A percentile compares a stretch with the other conserved stretches of the same genome.
Conservation (phyloP, 2,888 invertebrate species). For the Opisthograptis luteolata region DNA sequence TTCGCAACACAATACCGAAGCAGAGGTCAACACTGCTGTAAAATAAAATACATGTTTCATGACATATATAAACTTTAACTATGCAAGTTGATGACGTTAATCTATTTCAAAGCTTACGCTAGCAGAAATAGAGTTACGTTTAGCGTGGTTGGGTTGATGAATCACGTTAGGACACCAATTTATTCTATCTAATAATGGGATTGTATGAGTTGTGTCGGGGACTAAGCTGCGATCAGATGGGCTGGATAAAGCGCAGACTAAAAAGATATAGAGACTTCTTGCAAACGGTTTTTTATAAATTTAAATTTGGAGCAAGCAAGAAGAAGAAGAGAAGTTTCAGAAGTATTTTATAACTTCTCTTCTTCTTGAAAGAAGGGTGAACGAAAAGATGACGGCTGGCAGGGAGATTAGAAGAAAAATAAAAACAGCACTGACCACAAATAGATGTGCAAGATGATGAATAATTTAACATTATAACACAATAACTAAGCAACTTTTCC, state of each 20-base stretch:
- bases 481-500: no score
- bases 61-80: slow-evolving; percentile 27
- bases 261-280: slow-evolving; percentile 39
- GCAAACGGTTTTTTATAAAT: neutral
- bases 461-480: no score
- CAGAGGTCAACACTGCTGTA: slow-evolving; percentile 53
- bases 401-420: no score
- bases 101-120: slow-evolving; percentile 21
- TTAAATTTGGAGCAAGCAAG: no score
- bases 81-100: neutral
- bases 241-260: slow-evolving; percentile 58
- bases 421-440: no score
- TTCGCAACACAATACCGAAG: slow-evolving; percentile 49
- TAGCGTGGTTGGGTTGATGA: slow-evolving; percentile 18
- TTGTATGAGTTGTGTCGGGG: slow-evolving; percentile 53
- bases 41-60: slow-evolving; percentile 47
- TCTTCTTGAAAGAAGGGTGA: no score
- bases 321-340: no score
- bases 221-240: slow-evolving; percentile 65
- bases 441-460: no score
- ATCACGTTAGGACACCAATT: slow-evolving; percentile 36
- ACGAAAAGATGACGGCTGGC: no score
- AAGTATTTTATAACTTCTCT: no score
- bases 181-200: slow-evolving; percentile 41
- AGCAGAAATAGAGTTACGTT: slow-evolving; percentile 21